These are phyloP conservation scores for Podiceps cristatus DNA, from an alignment of 2,113 vertebrate species.

Conservation along the genomic window DNA sequence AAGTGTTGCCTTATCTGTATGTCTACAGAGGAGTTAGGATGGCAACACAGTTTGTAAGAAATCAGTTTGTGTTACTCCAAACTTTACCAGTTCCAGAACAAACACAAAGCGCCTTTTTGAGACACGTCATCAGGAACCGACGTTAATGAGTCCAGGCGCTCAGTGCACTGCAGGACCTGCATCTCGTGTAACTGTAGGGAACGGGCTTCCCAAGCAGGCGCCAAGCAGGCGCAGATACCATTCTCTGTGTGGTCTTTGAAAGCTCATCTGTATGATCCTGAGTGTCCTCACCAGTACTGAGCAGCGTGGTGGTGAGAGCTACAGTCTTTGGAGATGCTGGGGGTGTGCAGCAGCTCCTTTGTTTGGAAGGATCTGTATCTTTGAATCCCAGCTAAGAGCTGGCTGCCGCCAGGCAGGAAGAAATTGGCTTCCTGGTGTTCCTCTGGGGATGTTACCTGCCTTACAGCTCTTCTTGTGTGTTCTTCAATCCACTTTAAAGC, in stretches of 20 bases:
- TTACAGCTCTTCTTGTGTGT: neutral
- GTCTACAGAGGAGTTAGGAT: neutral
- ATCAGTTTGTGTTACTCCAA: neutral
- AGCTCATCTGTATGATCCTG: neutral
- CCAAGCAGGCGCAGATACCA: neutral
- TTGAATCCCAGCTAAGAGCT: neutral
- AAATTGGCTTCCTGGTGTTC: neutral
- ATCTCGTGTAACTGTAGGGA: neutral
- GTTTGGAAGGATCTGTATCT: neutral
- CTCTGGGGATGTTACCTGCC: neutral
- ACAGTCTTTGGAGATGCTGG: neutral
- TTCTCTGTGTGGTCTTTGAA: neutral
- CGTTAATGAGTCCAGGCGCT: neutral
- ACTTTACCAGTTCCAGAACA: neutral
- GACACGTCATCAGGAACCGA: neutral
- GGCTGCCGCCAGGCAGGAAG: neutral
- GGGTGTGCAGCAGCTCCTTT: accelerated
- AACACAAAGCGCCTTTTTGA: neutral
- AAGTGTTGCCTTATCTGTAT: neutral
- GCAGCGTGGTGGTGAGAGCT: neutral
- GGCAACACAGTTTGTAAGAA: neutral
- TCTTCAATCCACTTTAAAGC: neutral
- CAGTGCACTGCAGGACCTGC: neutral
- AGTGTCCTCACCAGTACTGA: neutral
- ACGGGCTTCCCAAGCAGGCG: too few relatives aligned